Evolutionary conservation across 30 jellyfish, hydroid and myxozoan genomes (phyloP), one percentile per base, ranked within the genome.

Genomic region (Chrysaora quinquecirrha): DNA sequence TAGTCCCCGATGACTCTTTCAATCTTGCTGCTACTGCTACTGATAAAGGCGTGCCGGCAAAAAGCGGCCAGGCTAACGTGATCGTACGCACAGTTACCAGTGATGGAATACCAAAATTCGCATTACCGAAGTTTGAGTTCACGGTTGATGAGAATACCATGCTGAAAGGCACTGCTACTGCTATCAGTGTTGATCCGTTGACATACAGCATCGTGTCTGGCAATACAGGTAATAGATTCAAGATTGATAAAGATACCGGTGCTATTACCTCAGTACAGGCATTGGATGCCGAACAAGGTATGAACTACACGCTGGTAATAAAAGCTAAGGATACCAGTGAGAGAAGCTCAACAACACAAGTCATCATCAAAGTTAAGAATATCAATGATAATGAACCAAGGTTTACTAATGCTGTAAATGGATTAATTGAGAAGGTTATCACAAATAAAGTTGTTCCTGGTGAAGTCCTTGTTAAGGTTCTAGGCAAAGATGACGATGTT

Each of bases 101-200:
- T 10, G 99, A 94, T 31, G 99, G 97, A 14, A 87, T 90, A 16
- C 99, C 99, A 0, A 87, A 81, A 70, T 94, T 94, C 64, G 96
- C 96, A 33, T 46, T 94, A 54, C 69, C 86, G 3, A 68, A 54
- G 71, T 94, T 94, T 68, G 70, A 86, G 60, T 94, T 87, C 60
- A 69, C 38, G 18, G 90, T 83, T 28, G 49, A 71, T 20, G 99
- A 94, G 50, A 84, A 84, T 71, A 83, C 82, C 18, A 50, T 43
- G 21, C 33, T 78, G 72, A 70, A 75, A 21, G 97, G 99, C 25
- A 52, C 2, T 24, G 93, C 94, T 19, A 88, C 63, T 52, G 99
- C 99, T 4, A 78, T 94, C 31, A 94, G 99, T 63, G 85, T 94
- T 31, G 99, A 94, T 71, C 52, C 88, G 12, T 80, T 94, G 27